Evolutionary conservation across 2,888 invertebrate genomes (phyloP).

Genomic region (Leistus spinibarbis): DNA sequence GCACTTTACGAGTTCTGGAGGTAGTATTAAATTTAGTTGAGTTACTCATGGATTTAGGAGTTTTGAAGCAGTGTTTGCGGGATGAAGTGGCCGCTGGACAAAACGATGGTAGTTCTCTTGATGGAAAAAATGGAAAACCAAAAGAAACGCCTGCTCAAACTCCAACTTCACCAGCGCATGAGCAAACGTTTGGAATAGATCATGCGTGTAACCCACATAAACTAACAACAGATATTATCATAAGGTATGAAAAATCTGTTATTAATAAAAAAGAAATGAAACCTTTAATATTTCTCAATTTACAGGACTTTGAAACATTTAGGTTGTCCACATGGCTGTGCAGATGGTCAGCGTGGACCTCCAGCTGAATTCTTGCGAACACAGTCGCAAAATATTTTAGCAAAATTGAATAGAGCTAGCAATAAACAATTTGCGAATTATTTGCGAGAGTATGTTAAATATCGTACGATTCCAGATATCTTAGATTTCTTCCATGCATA

Average conservation of each 20-base stretch:
- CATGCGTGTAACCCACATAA: slow-evolving; percentile 66
- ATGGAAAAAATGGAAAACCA: slow-evolving; percentile 36
- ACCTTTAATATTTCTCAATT: neutral
- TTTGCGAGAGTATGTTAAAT: slow-evolving; percentile 76
- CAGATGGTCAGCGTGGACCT: slow-evolving; percentile 82
- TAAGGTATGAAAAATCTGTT: slow-evolving; percentile 56
- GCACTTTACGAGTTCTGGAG: slow-evolving; percentile 89
- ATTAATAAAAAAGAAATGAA: neutral
- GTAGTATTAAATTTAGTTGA: slow-evolving; percentile 92
- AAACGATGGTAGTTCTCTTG: slow-evolving; percentile 27
- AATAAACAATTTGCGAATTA: slow-evolving; percentile 69
- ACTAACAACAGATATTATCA: slow-evolving; percentile 73
- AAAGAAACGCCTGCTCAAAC: slow-evolving; percentile 33
- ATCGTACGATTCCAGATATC: slow-evolving; percentile 78
- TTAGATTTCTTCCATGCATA: slow-evolving; percentile 95
- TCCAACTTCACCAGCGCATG: slow-evolving; percentile 40
- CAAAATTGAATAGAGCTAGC: slow-evolving; percentile 74
- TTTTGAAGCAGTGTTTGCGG: slow-evolving; percentile 66
- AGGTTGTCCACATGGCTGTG: slow-evolving; percentile 95
- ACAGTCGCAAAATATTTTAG: slow-evolving; percentile 81
- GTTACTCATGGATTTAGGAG: slow-evolving; percentile 87
- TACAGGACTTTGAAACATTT: slow-evolving; percentile 82
- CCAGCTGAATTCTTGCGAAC: slow-evolving; percentile 90
- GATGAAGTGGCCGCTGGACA: slow-evolving; percentile 58
- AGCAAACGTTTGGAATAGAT: slow-evolving; percentile 50